Percentiles rank a stretch among this genome's conserved stretches.
Conservation (phyloP, 2,888 invertebrate species). For the Nomada hirtipes region DNA sequence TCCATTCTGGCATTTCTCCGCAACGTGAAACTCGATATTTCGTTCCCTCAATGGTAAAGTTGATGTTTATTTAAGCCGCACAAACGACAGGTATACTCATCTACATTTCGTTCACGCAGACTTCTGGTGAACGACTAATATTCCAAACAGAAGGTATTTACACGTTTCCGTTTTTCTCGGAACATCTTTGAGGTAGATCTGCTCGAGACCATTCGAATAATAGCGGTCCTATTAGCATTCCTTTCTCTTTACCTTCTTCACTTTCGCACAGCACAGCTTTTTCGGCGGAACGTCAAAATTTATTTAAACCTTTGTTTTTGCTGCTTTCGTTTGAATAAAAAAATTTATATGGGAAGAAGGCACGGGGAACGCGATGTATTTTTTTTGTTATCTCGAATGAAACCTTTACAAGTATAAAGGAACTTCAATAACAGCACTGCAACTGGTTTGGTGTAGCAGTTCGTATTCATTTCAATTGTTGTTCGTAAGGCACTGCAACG, state of each 20-base stretch:
- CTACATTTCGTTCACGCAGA: constrained; percentile 32
- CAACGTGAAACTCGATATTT: constrained; percentile 13
- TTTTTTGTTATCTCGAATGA: too few species aligned
- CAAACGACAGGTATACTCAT: constrained; percentile 3
- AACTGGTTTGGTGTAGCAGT: constrained; percentile 2
- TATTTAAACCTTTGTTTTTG: too few species aligned
- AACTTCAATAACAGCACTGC: constrained; percentile 20
- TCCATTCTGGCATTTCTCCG: background rate
- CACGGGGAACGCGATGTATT: background rate
- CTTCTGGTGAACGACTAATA: constrained; percentile 48
- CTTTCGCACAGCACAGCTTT: too few species aligned
- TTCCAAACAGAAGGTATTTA: constrained; percentile 48
- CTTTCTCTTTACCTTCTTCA: too few species aligned
- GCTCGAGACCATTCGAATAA: too few species aligned
- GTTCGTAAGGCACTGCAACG: constrained; percentile 12
- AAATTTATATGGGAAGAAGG: too few species aligned
- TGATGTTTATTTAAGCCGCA: constrained; percentile 31
- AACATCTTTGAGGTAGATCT: background rate
- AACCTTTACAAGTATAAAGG: constrained; percentile 4
- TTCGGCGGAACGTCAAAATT: too few species aligned
- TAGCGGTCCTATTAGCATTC: too few species aligned
- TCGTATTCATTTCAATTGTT: constrained; percentile 41
- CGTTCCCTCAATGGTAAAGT: constrained; percentile 14
- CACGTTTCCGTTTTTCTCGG: constrained; percentile 34
- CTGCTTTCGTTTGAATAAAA: too few species aligned